A percentile compares a stretch with the other conserved stretches of the same genome.
phyloP scores from a whole-genome alignment of 2,888 invertebrate species.

The Drosophila engyochracea region DNA sequence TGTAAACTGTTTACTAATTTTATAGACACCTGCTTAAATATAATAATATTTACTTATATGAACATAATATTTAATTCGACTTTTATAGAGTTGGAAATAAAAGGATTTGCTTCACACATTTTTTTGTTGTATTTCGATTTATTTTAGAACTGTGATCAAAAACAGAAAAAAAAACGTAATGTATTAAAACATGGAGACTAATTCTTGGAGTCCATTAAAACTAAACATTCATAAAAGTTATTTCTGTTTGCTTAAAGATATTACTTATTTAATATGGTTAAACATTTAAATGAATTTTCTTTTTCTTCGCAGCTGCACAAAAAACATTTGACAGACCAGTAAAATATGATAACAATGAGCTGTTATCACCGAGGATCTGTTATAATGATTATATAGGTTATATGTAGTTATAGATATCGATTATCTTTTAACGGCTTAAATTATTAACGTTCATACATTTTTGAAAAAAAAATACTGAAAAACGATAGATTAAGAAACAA shows the following conservation, averaged over 20 bases:
- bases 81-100: slow-evolving; percentile 39
- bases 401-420: not conserved
- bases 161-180: not conserved
- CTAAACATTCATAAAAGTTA: slow-evolving; percentile 14
- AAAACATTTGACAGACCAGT: slow-evolving; percentile 8
- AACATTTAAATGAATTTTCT: slow-evolving; percentile 5
- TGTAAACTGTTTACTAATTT: slow-evolving; percentile 68
- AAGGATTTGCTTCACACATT: slow-evolving; percentile 36
- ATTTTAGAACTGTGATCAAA: slow-evolving; percentile 7
- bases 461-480: slow-evolving; percentile 17
- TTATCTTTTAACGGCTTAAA: not conserved
- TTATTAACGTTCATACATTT: not conserved
- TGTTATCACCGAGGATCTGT: slow-evolving; percentile 1
- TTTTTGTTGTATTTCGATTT: slow-evolving; percentile 17
- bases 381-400: slow-evolving; percentile 2
- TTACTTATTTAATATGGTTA: not conserved
- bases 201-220: slow-evolving; percentile 13
- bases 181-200: slow-evolving; percentile 1
- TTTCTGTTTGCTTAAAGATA: not conserved
- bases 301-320: slow-evolving; percentile 36
- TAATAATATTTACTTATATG: slow-evolving; percentile 42
- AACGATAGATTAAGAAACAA: not conserved
- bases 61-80: slow-evolving; percentile 32
- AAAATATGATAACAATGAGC: slow-evolving; percentile 5
- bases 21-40: slow-evolving; percentile 56